Evolutionary conservation across 2,888 invertebrate genomes (phyloP), one percentile per base, ranked within the genome.

Genomic region (Acanthoscelides obtectus): DNA sequence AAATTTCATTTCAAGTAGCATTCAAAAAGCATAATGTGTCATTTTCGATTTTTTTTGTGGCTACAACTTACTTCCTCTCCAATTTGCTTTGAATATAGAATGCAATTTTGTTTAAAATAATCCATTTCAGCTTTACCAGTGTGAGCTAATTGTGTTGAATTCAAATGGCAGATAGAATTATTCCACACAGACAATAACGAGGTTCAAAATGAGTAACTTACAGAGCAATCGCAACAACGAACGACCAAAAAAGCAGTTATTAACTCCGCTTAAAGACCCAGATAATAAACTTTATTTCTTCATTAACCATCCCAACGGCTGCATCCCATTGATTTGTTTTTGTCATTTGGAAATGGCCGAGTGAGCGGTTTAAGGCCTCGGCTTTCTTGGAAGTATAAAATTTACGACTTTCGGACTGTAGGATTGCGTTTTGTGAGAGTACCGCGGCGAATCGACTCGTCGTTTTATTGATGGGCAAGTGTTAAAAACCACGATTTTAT

Each of bases 341-440:
- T 45, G 68, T 68, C 63, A 22, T 68, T 68, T 63, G 17, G 68
- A 22, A 22, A 68, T 27, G 45, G 45, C 45, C 45, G 12, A 45
- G 45, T 45, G 45, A 45, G 45, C 45, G 45, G 45, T 45, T 45
- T 45, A 45, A 45, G 17, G 45, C 45, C 45, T 45, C 45, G 65
- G 64, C 69, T 22, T 22, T 69, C 66, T 64, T 22, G 20, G 70
- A 70, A 22, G 70, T 67, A 72, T 72, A 72, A 66, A 65, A 72
- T 72, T 68, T 72, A 45, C 45, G 45, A 45, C 45, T 45, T 45
- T 45, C 45, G 45, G 45, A 45, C 45, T 45, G 45, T 45, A 45
- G 45, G 45, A 45, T 45, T 45, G 45, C 45, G 12, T 45, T 45
- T 45, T 45, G 45, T 12, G 17, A 45, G 45, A 45, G 45, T 17